These are phyloP conservation scores for Chlorops oryzae DNA, from an alignment of 1,140 invertebrate species.

Conservation along the genomic window DNA sequence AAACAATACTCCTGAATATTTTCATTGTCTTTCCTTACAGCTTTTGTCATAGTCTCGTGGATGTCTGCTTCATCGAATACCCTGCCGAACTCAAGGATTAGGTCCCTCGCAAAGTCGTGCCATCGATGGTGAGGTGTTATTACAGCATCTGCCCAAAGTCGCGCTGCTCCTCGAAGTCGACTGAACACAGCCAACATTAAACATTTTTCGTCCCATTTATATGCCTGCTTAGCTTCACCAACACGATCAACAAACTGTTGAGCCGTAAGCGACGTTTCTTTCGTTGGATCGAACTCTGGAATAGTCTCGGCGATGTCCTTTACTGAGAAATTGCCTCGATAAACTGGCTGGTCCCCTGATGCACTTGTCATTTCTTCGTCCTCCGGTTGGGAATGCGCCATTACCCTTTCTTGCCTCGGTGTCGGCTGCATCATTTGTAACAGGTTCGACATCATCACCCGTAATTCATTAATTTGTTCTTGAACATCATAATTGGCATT, in stretches of 20 bases:
- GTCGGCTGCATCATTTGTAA: neutral
- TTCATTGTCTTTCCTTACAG: slow-evolving; percentile 4
- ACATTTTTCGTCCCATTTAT: slow-evolving; percentile 13
- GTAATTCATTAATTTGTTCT: neutral
- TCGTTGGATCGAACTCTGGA: slow-evolving; percentile 9
- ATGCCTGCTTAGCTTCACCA: slow-evolving; percentile 2
- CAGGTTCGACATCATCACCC: neutral
- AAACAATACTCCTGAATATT: slow-evolving; percentile 15
- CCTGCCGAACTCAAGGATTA: neutral
- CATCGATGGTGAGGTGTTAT: neutral
- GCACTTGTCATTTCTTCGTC: neutral
- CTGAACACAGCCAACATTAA: slow-evolving; percentile 6
- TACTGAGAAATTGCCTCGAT: neutral
- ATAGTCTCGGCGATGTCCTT: slow-evolving; percentile 1
- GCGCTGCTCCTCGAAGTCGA: slow-evolving; percentile 3
- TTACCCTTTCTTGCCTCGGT: neutral
- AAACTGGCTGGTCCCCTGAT: no score
- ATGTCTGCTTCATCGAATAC: neutral
- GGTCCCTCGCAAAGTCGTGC: neutral
- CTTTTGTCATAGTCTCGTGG: neutral
- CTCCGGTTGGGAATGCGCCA: neutral
- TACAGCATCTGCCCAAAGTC: slow-evolving; percentile 5
- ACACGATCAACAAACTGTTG: slow-evolving; percentile 9
- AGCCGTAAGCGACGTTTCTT: slow-evolving; percentile 1
- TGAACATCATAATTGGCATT: no score